Evolutionary conservation across 2,888 invertebrate species (phyloP).

Genomic region (Andrena minutula): DNA sequence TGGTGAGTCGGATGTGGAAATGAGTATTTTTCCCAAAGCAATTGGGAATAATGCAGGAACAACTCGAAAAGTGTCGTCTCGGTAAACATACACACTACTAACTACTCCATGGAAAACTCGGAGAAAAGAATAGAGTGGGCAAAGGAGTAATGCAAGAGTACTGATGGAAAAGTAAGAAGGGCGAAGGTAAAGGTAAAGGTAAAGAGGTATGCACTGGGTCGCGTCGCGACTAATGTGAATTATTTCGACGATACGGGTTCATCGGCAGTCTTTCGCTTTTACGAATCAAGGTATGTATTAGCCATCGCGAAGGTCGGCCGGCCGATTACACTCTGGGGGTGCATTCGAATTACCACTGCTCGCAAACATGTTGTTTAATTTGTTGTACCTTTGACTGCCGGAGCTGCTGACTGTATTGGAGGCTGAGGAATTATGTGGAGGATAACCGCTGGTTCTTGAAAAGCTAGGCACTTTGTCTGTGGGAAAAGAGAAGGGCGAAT

Average conservation of each 20-base stretch:
- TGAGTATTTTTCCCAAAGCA: no score
- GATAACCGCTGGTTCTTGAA: slow-evolving; percentile 79
- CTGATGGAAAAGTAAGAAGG: no score
- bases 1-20: no score
- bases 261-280: slow-evolving; percentile 8
- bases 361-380: slow-evolving; percentile 81
- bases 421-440: slow-evolving; percentile 82
- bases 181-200: no score
- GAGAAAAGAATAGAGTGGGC: neutral
- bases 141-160: no score
- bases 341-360: slow-evolving; percentile 76
- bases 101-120: neutral
- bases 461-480: slow-evolving; percentile 83
- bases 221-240: slow-evolving; percentile 23
- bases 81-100: no score
- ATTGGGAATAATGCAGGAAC: neutral
- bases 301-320: slow-evolving; percentile 82
- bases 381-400: slow-evolving; percentile 83
- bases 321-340: slow-evolving; percentile 78
- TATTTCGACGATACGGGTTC: slow-evolving; percentile 22
- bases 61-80: neutral
- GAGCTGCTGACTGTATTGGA: slow-evolving; percentile 84
- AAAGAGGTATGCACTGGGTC: no score
- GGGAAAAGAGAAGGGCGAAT: slow-evolving; percentile 1
- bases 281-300: slow-evolving; percentile 68